These are phyloP conservation scores for Paelopatides confundens DNA, from an alignment of 53 echinoderm and acorn worm species.

Conservation along the genomic window DNA sequence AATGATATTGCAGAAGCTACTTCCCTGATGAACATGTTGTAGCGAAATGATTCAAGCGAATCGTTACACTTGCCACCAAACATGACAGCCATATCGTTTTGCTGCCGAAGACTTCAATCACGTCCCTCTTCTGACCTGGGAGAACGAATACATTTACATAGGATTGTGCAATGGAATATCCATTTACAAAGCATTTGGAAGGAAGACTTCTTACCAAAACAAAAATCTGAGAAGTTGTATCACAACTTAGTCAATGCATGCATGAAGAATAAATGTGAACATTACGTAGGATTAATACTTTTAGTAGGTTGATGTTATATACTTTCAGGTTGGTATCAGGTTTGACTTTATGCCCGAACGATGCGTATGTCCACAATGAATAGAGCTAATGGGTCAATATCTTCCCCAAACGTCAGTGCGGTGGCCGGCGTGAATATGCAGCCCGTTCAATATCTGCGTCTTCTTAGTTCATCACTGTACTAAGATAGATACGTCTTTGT, in stretches of 20 bases:
- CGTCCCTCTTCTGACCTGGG: constrained; percentile 31
- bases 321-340: background rate
- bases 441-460: background rate
- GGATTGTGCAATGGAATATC: background rate
- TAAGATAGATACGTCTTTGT: background rate
- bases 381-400: too few relatives aligned
- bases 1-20: constrained; percentile 46
- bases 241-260: too few relatives aligned
- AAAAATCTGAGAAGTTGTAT: constrained; percentile 48
- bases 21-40: constrained; percentile 31
- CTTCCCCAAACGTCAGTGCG: too few relatives aligned
- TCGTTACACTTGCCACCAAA: constrained; percentile 42
- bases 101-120: constrained; percentile 43
- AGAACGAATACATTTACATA: constrained; percentile 47
- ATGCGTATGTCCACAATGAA: too few relatives aligned
- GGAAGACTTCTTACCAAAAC: constrained; percentile 56
- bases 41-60: constrained; percentile 43
- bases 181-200: constrained; percentile 60
- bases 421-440: background rate
- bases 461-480: background rate
- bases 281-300: constrained; percentile 27
- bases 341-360: too few relatives aligned
- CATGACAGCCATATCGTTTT: constrained; percentile 56
- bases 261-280: constrained; percentile 34
- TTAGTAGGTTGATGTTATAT: constrained; percentile 43